phyloP scores from a whole-genome alignment of 2,888 invertebrate genomes.

The Prosapia bicincta region DNA sequence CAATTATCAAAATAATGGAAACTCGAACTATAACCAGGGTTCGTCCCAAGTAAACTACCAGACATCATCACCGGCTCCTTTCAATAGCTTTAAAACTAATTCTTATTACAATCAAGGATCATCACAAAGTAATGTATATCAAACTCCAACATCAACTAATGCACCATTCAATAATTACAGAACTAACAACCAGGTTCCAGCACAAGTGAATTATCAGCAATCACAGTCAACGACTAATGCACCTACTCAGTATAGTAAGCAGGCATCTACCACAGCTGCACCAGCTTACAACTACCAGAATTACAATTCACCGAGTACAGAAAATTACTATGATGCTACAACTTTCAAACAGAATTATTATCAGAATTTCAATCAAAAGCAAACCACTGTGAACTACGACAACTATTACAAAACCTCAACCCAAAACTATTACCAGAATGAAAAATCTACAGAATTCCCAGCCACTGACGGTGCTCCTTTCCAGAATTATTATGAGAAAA shows the following conservation, averaged over 20 bases:
- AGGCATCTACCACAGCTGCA: constrained; percentile 41
- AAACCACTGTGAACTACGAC: constrained; percentile 37
- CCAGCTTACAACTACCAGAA: constrained; percentile 38
- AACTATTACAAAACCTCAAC: constrained; percentile 38
- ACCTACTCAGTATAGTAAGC: constrained; percentile 21
- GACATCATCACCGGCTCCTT: constrained; percentile 32
- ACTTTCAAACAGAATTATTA: constrained; percentile 42
- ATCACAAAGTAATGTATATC: constrained; percentile 15
- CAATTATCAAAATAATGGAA: constrained; percentile 17
- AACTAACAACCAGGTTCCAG: constrained; percentile 35
- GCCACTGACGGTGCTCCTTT: neutral
- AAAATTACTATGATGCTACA: constrained; percentile 25
- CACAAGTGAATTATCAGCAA: constrained; percentile 32
- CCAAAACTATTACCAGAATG: constrained; percentile 37
- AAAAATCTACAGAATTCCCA: constrained; percentile 22
- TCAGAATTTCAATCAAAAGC: constrained; percentile 45
- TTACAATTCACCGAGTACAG: constrained; percentile 11
- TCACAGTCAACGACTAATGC: constrained; percentile 21
- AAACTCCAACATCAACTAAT: constrained; percentile 40
- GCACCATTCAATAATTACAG: constrained; percentile 36
- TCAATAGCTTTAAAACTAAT: constrained; percentile 36
- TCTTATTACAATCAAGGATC: constrained; percentile 35
- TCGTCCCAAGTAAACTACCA: constrained; percentile 30
- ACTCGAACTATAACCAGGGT: constrained; percentile 16
- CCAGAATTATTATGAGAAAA: constrained; percentile 21